These are phyloP conservation scores for Mechanitis messenoides DNA, from an alignment of 2,888 invertebrate species.

Conservation along the genomic window DNA sequence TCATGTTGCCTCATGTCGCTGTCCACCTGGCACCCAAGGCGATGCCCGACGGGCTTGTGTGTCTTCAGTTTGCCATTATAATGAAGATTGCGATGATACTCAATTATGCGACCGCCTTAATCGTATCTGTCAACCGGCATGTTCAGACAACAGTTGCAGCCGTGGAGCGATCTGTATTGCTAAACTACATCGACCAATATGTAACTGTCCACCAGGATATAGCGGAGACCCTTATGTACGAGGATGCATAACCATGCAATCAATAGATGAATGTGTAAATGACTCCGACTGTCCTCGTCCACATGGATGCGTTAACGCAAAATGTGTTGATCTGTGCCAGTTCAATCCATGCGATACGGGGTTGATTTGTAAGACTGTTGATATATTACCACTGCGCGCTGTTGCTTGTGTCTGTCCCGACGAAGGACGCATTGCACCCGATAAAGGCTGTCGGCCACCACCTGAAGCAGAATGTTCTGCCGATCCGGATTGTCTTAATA, in stretches of 20 bases:
- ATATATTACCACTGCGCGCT: conserved; percentile 87
- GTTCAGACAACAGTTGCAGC: conserved; percentile 88
- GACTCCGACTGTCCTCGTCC: conserved; percentile 87
- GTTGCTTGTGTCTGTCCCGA: conserved; percentile 91
- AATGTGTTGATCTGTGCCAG: conserved; percentile 87
- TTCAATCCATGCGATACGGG: conserved; percentile 85
- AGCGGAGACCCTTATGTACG: conserved; percentile 86
- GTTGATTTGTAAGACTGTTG: conserved; percentile 86
- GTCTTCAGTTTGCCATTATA: conserved; percentile 88
- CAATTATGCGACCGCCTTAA: conserved; percentile 91
- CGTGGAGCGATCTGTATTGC: conserved; percentile 85
- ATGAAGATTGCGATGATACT: conserved; percentile 90
- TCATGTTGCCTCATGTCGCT: conserved; percentile 88
- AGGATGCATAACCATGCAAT: conserved; percentile 57
- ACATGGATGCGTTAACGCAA: conserved; percentile 85
- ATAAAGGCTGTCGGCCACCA: conserved; percentile 82
- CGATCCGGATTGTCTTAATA: conserved; percentile 85
- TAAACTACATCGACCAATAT: conserved; percentile 84
- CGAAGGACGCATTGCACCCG: conserved; percentile 84
- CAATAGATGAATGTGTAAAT: conserved; percentile 79
- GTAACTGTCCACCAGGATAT: conserved; percentile 84
- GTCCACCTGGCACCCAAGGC: conserved; percentile 90
- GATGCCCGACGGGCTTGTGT: conserved; percentile 89
- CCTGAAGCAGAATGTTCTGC: conserved; percentile 80
- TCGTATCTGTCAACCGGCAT: conserved; percentile 87